Conservation (phyloP, 2,113 vertebrate species). For the Thunnus maccoyii region DNA sequence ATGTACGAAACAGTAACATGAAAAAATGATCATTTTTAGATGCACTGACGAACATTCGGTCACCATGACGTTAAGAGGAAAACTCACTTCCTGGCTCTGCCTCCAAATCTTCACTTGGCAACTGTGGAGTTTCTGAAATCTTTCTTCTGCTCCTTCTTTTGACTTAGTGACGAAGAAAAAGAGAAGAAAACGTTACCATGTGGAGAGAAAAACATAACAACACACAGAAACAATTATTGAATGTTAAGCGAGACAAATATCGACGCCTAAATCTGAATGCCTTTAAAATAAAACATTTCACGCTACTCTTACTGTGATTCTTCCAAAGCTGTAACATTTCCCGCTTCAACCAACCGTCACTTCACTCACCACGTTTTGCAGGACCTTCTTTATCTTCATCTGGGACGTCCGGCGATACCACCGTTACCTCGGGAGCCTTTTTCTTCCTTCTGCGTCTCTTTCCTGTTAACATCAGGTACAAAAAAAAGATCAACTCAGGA, state of each 20-base stretch:
- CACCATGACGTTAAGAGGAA: neutral
- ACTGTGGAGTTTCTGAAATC: conserved; percentile 3
- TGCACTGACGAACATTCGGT: too few species aligned
- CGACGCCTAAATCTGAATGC: neutral
- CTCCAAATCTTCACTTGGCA: conserved; percentile 19
- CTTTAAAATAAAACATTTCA: neutral
- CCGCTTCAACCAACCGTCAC: neutral
- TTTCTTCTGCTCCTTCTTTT: conserved; percentile 55
- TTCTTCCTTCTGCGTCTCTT: conserved; percentile 51
- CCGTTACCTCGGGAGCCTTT: conserved; percentile 21
- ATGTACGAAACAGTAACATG: neutral
- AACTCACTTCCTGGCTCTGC: conserved; percentile 55
- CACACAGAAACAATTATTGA: too few species aligned
- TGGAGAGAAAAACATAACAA: neutral
- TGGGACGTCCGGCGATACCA: conserved; percentile 4
- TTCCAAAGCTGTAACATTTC: neutral
- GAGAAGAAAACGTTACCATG: neutral
- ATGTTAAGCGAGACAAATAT: neutral
- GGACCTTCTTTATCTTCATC: conserved; percentile 46
- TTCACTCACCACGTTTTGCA: conserved; percentile 49
- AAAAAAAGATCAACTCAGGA: conserved; percentile 6
- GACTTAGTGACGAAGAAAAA: conserved; percentile 33
- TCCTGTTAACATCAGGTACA: conserved; percentile 23
- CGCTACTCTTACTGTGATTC: neutral
- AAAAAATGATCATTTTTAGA: neutral